These are phyloP conservation scores for Taphrorychus bicolor DNA, from an alignment of 2,888 invertebrate genomes.

Conservation along the genomic window DNA sequence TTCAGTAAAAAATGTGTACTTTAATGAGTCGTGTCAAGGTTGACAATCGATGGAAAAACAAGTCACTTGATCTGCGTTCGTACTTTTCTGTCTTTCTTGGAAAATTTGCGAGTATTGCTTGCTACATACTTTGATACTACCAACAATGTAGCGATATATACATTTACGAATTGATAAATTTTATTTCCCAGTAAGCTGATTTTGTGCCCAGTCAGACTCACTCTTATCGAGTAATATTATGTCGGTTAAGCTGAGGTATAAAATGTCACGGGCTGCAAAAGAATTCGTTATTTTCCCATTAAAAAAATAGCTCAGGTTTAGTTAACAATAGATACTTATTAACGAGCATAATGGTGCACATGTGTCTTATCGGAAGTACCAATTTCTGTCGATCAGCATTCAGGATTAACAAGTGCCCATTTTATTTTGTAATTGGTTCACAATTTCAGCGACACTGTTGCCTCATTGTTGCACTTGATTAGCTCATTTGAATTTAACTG, in stretches of 20 bases:
- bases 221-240: not conserved
- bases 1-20: not conserved
- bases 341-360: conserved; percentile 13
- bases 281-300: not conserved
- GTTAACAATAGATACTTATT: not conserved
- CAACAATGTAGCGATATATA: not conserved
- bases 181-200: conserved; percentile 6
- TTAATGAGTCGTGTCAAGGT: not conserved
- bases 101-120: not conserved
- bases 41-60: not conserved
- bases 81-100: not conserved
- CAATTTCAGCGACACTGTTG: conserved; percentile 22
- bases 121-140: not conserved
- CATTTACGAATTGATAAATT: conserved; percentile 4
- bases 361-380: conserved; percentile 26
- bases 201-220: not conserved
- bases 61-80: not conserved
- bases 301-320: not conserved
- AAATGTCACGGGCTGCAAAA: not conserved
- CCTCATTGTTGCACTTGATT: conserved; percentile 31
- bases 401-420: conserved; percentile 16
- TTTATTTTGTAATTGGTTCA: conserved; percentile 35
- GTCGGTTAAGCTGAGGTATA: not conserved
- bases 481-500: conserved; percentile 11
- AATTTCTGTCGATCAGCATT: conserved; percentile 30